Base-by-base conservation (phyloP, 2,113 vertebrate species). In the Vombatus ursinus region DNA sequence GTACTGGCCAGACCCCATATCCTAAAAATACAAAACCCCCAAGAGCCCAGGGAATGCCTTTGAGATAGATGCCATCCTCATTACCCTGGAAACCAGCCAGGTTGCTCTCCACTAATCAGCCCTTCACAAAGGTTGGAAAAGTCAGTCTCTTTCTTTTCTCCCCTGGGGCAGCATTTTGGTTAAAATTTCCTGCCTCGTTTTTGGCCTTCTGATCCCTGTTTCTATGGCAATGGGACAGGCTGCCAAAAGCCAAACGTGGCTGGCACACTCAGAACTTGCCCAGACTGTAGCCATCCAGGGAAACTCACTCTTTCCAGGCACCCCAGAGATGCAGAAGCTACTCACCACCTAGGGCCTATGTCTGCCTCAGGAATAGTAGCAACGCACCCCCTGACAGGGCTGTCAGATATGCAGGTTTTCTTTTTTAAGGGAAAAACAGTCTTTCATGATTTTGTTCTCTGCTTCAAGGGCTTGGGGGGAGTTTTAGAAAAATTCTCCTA, bases 51-150 rank as follows among this genome's bases (percentile, higher is more conserved):
- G n/a, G 8, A 54, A 31, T 12, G 37, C 49, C 48, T 94, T 84
- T 57, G 53, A 92, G 52, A 94, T 93, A 91, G 57, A 95, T 95
- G 31, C 52, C 52, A 93, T 52, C 19, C 48, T 92, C 49, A 48
- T 96, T 90, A 8, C 95, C 93, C 44, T 90, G 7, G 57, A 92
- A 95, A 94, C 50, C 91, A 16, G 23, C 89, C 52, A 92, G 52
- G 53, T 52, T 23, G 7, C 49, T 94, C 37, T 68, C 52, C 95
- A 91, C 24, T 89, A 68, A 95, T 26, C 28, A 48, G 2, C 8
- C 8, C 51, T 52, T 52, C 12, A 48, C 19, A 91, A 89, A 95
- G 50, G 3, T 24, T 89, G 49, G 26, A 90, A 90, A 68, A 95
- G 77, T 68, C 48, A 77, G 26, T 61, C 23, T 95, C 25, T 92